Base-by-base conservation (phyloP, 2,888 invertebrate genomes). In the Trachelus stipa region DNA sequence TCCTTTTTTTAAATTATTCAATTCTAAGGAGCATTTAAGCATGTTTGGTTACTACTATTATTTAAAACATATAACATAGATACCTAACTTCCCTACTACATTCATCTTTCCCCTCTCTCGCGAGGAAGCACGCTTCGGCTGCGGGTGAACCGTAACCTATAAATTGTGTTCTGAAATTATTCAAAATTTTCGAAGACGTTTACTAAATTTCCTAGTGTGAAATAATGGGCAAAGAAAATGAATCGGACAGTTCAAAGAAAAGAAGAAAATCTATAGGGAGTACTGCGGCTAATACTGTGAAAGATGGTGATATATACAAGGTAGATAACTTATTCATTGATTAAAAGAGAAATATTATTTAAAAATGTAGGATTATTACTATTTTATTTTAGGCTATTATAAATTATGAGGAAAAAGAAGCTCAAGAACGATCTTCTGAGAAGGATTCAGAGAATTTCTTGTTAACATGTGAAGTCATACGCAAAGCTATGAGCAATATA, bases 351-450 rank as follows among this genome's bases (percentile, higher is more conserved):
- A n/a, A n/a, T 34, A 40, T 56, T 73, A 35, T 34, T 75, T 33
- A 9, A 40, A 11, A 56, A 78, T 69, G 4, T 34, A 68, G 35
- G 11, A 31, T 69, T 12, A 76, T 73, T 34, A 56, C 73, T 37
- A 73, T 33, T 71, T 71, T 83, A 80, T 91, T 90, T 76, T 88
- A 96, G 96, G 94, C 93, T 88, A 95, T 95, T 35, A 94, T 95
- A 56, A 93, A 93, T 80, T 94, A 94, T 86, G 97, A 97, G 91
- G 96, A 96, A 89, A 93, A 94, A 35, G 96, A 96, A 92, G 95
- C 96, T 1, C 92, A 93, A 76, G 91, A 92, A 76, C 92, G 96
- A 73, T 93, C 94, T 71, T 94, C 95, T 1, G 94, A 95, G 76
- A 93, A 93, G 83, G 97, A 97, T 92, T 94, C 95, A 1, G 90